These are phyloP conservation scores for Carassius gibelio DNA, from an alignment of 2,113 vertebrate genomes.

Conservation along the genomic window DNA sequence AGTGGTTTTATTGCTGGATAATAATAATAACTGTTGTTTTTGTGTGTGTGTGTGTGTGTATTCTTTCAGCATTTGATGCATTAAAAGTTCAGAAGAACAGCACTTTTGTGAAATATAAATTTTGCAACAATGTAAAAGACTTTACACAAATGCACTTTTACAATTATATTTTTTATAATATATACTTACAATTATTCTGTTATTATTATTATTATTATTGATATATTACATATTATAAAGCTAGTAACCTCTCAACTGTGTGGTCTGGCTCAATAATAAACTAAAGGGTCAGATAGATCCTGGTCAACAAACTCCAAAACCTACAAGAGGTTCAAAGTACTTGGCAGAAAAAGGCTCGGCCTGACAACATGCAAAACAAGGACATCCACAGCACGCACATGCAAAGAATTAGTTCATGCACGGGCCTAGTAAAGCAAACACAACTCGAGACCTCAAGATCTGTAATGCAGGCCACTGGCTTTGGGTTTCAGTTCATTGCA, in stretches of 20 bases:
- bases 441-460: background rate
- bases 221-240: background rate
- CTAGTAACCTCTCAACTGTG: background rate
- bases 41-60: no score
- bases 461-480: background rate
- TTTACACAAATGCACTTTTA: background rate
- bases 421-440: slow-evolving; percentile 10
- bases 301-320: background rate
- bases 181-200: background rate
- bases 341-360: slow-evolving; percentile 8
- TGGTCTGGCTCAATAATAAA: background rate
- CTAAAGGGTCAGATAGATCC: background rate
- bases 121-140: background rate
- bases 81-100: background rate
- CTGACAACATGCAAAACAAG: slow-evolving; percentile 31
- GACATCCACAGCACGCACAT: slow-evolving; percentile 3
- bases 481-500: slow-evolving; percentile 22
- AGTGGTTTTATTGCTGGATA: background rate
- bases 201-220: background rate
- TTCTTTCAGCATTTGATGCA: background rate
- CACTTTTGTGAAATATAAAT: background rate
- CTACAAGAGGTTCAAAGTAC: background rate
- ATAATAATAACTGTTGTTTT: background rate
- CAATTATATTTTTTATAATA: background rate
- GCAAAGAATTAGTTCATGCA: slow-evolving; percentile 22